A percentile compares a stretch with the other conserved stretches of the same genome.
These are phyloP conservation scores for Pseudococcus viburni DNA, from an alignment of 2,888 invertebrate genomes.

Conservation along the genomic window DNA sequence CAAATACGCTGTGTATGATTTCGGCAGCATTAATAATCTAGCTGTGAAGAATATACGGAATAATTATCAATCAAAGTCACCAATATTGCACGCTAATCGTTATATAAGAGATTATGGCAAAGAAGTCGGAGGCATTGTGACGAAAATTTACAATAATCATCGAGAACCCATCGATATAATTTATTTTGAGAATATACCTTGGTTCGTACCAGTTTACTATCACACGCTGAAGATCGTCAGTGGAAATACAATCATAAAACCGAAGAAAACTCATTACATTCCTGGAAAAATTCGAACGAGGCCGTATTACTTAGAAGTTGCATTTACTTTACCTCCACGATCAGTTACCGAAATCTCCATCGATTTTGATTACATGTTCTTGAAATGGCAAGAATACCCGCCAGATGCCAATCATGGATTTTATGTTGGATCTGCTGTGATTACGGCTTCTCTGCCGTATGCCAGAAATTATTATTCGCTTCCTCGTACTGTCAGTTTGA, in stretches of 20 bases:
- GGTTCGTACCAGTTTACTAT: constrained; percentile 90
- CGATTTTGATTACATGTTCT: constrained; percentile 94
- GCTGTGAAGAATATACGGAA: constrained; percentile 38
- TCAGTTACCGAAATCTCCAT: constrained; percentile 86
- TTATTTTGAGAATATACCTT: constrained; percentile 91
- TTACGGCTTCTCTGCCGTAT: constrained; percentile 83
- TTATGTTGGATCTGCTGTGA: constrained; percentile 90
- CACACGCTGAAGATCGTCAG: constrained; percentile 83
- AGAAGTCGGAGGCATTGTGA: constrained; percentile 82
- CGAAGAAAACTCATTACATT: constrained; percentile 73
- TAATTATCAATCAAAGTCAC: constrained; percentile 36
- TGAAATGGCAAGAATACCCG: constrained; percentile 99
- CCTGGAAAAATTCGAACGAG: constrained; percentile 88
- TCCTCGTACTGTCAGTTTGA: constrained; percentile 77
- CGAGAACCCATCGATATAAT: constrained; percentile 83
- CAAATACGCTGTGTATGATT: constrained; percentile 81
- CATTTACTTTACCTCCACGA: constrained; percentile 83
- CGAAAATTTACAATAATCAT: constrained; percentile 86
- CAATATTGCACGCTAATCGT: constrained; percentile 68
- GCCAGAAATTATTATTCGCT: constrained; percentile 85
- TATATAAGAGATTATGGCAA: constrained; percentile 68
- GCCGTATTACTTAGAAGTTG: constrained; percentile 90
- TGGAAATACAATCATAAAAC: constrained; percentile 76
- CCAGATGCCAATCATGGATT: constrained; percentile 99
- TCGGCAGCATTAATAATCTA: constrained; percentile 71